Base-by-base conservation (phyloP, 92 coral and sea anemone genomes). In the Palythoa caribaeorum region DNA sequence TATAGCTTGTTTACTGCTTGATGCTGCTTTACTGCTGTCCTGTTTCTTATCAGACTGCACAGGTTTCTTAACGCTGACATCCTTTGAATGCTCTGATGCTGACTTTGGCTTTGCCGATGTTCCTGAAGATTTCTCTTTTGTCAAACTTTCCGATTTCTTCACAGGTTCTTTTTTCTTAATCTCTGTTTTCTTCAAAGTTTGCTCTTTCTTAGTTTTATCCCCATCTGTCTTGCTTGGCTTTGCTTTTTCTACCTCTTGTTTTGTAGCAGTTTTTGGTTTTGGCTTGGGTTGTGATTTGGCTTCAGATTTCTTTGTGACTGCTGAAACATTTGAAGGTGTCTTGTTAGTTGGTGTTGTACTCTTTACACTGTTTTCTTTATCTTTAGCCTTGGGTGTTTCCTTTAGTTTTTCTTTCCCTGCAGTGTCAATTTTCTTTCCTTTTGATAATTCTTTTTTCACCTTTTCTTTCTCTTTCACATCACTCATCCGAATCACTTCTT, bases 381-480 rank as follows among this genome's bases (percentile, higher is more conserved):
- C 87, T 77, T 92, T 93, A n/a, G 87, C n/a, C 68, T 90, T 92
- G 63, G 86, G 78, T 2, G 75, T 63, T 54, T 92, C 92, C 50
- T 79, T 69, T 15, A 77, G 84, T 76, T 92, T 95, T 57, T 83
- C 91, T 60, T 93, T 93, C 1, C 60, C 66, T 60, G 84, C 89
- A 38, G 87, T 65, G 51, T 73, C 57, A 28, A 11, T 76, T 50
- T 80, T 90, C 72, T 89, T 91, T 15, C 85, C 94, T 79, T 93
- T 93, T 1, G 52, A 76, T 28, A 10, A 39, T 9, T 69, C 78
- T 39, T 63, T 73, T 28, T 78, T 71, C 12, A 73, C 86, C 38
- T 93, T 93, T 39, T 83, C 94, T 77, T 90, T 92, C 1, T 90
- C 91, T 77, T 93, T 93, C 53, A 39, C 87, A 5, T 20, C 87